Percentiles rank a stretch among this genome's conserved stretches.
These are phyloP conservation scores for Cyprinus carpio DNA, from an alignment of 2,113 vertebrate genomes.

Conservation along the genomic window DNA sequence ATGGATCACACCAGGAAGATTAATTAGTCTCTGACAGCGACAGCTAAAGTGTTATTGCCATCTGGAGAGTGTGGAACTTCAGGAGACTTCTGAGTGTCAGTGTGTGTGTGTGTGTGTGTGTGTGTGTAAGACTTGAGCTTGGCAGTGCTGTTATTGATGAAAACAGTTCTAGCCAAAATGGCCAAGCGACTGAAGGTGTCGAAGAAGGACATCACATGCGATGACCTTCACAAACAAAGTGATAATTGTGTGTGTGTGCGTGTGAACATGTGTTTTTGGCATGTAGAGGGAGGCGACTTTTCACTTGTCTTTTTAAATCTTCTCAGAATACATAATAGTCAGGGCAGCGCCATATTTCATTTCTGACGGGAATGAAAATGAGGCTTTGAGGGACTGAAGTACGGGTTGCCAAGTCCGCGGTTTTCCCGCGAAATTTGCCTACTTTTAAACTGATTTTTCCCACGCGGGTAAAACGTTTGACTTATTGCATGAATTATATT, in stretches of 20 bases:
- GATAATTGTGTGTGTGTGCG: conserved; percentile 32
- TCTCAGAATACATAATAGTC: conserved; percentile 8
- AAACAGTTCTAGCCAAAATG: conserved; percentile 50
- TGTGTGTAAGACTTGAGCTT: conserved; percentile 47
- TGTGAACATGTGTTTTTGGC: conserved; percentile 16
- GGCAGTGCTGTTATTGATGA: conserved; percentile 46
- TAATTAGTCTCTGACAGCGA: conserved; percentile 73
- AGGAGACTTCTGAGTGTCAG: conserved; percentile 55
- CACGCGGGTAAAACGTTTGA: not conserved
- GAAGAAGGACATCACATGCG: conserved; percentile 45
- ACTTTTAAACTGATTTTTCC: not conserved
- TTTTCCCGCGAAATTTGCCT: too few relatives aligned
- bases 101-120: conserved; percentile 8
- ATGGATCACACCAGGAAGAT: conserved; percentile 66
- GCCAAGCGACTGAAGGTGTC: conserved; percentile 50
- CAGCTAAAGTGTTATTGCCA: conserved; percentile 66
- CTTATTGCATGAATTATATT: not conserved
- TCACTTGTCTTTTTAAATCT: conserved; percentile 23
- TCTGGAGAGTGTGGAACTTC: conserved; percentile 66
- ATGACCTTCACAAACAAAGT: conserved; percentile 50
- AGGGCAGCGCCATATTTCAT: too few relatives aligned
- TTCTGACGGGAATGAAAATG: not conserved
- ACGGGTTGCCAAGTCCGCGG: not conserved
- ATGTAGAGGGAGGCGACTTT: conserved; percentile 5
- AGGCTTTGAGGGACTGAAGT: not conserved